Conservation (phyloP, 2,113 vertebrate genomes). For the Callaeas wilsoni region DNA sequence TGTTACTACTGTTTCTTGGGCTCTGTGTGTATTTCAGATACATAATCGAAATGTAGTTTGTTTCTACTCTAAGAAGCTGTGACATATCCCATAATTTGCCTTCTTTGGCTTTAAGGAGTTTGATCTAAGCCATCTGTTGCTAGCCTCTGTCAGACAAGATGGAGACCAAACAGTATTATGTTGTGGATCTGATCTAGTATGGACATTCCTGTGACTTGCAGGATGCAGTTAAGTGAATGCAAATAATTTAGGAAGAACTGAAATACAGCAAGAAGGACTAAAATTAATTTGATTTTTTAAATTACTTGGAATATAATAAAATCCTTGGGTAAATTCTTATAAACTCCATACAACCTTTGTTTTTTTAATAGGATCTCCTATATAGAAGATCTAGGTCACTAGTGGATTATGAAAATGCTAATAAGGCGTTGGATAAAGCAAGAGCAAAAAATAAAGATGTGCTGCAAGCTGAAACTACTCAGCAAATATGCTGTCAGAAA, state of each 20-base stretch:
- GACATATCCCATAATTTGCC: not conserved
- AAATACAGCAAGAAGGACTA: not conserved
- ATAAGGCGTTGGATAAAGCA: conserved; percentile 97
- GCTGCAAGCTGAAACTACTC: conserved; percentile 93
- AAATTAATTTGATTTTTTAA: not conserved
- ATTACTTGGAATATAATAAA: not conserved
- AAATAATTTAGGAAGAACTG: not conserved
- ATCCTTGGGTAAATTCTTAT: not conserved
- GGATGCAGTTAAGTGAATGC: not conserved
- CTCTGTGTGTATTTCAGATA: not conserved
- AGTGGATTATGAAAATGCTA: conserved; percentile 98
- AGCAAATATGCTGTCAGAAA: conserved; percentile 97
- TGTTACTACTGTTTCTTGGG: not conserved
- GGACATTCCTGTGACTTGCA: not conserved
- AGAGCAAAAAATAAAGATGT: conserved; percentile 97
- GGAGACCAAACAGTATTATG: not conserved
- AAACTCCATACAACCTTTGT: not conserved
- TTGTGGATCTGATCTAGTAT: not conserved
- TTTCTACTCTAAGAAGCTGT: not conserved
- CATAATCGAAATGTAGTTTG: not conserved
- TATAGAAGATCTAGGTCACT: conserved; percentile 93
- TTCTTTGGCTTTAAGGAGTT: not conserved
- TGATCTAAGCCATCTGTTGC: not conserved
- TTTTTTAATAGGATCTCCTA: conserved; percentile 84
- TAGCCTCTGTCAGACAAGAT: not conserved